phyloP scores from a whole-genome alignment of 2,888 invertebrate genomes.

The Pseudococcus jackbeardsleyi region DNA sequence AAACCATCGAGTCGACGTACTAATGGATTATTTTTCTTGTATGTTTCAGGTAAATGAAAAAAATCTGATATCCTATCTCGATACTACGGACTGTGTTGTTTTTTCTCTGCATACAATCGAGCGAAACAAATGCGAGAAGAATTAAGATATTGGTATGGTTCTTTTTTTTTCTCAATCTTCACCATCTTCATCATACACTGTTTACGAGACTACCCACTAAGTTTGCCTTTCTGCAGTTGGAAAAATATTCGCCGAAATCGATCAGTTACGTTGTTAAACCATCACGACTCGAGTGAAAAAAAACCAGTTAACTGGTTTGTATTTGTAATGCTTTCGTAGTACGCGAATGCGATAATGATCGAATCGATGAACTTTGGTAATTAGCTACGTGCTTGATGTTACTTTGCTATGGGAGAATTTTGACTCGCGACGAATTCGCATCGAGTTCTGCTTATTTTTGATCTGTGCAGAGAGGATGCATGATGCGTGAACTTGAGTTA shows the following conservation, averaged over 20 bases:
- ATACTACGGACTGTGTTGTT: neutral
- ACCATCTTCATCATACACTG: neutral
- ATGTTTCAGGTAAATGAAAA: constrained; percentile 21
- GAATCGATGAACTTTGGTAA: constrained; percentile 20
- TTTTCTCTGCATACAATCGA: neutral
- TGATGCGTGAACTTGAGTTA: no score
- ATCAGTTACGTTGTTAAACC: constrained; percentile 21
- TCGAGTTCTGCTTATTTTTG: neutral
- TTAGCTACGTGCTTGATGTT: neutral
- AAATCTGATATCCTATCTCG: neutral
- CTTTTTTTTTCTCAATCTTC: neutral
- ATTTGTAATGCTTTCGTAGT: neutral
- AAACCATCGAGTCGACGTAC: neutral
- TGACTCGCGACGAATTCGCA: neutral
- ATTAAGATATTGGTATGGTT: neutral
- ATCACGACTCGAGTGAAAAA: neutral
- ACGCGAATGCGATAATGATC: constrained; percentile 22
- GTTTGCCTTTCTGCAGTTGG: neutral
- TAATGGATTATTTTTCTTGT: constrained; percentile 6
- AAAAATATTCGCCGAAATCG: constrained; percentile 26
- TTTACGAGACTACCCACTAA: neutral
- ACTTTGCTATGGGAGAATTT: constrained; percentile 4
- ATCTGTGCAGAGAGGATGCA: neutral
- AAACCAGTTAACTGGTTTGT: neutral
- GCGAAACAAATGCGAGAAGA: neutral